A percentile compares a stretch with the other conserved stretches of the same genome.
Conservation (phyloP, 2,888 invertebrate genomes). For the Tenodera sinensis region DNA sequence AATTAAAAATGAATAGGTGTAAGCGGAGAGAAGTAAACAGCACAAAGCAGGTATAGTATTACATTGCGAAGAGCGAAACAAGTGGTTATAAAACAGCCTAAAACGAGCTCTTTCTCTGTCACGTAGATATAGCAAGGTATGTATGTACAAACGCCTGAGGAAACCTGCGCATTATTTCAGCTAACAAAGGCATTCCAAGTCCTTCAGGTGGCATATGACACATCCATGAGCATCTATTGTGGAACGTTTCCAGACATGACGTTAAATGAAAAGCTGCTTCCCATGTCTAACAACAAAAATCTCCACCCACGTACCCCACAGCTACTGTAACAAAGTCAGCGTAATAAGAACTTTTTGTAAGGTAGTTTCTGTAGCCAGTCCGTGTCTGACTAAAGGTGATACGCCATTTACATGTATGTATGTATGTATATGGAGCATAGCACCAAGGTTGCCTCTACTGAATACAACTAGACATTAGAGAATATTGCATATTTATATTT, state of each 20-base stretch:
- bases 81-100: not conserved
- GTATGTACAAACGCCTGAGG: not conserved
- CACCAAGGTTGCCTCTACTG: no score
- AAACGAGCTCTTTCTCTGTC: not conserved
- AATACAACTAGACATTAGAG: no score
- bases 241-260: not conserved
- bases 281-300: not conserved
- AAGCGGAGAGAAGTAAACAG: no score
- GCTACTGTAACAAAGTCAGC: not conserved
- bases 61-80: not conserved
- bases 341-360: not conserved
- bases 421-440: no score
- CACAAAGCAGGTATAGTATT: no score
- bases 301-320: not conserved
- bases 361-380: not conserved
- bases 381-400: not conserved
- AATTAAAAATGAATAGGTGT: no score
- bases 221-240: not conserved
- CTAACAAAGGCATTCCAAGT: not conserved
- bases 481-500: no score
- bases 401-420: no score
- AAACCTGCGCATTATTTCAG: not conserved
- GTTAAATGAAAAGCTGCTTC: not conserved
- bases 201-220: not conserved
- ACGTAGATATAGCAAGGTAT: not conserved